Evolutionary conservation across 2,113 vertebrate species (phyloP).

Genomic region (Prolemur simus): DNA sequence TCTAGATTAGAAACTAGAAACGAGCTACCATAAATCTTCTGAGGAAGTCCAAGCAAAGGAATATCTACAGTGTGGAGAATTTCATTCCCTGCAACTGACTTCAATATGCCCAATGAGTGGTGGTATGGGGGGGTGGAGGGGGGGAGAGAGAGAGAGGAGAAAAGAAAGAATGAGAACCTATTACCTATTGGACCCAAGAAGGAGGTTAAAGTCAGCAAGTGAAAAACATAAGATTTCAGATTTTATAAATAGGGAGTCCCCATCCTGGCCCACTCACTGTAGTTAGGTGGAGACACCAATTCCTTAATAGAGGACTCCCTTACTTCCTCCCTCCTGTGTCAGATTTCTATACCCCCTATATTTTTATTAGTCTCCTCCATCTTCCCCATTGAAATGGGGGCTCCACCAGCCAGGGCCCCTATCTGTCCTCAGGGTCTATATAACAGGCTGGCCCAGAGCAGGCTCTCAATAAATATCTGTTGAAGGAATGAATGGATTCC

Average conservation of each 20-base stretch:
- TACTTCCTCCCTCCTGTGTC: too few species aligned
- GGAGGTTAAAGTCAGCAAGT: background rate
- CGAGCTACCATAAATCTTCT: background rate
- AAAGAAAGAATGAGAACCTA: background rate
- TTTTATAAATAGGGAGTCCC: background rate
- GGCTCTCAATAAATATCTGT: background rate
- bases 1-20: slow-evolving; percentile 46
- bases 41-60: background rate
- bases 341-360: background rate
- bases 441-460: background rate
- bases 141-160: background rate
- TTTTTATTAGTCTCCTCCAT: background rate
- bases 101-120: background rate
- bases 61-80: background rate
- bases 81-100: background rate
- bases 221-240: background rate
- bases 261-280: background rate
- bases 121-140: too few species aligned
- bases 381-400: background rate
- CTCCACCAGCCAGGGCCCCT: background rate
- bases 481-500: background rate
- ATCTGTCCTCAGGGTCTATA: background rate
- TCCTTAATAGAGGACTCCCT: background rate
- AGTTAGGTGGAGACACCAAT: background rate
- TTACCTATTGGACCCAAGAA: background rate